phyloP scores from a whole-genome alignment of 2,888 invertebrate genomes.

The Nymphalis urticae region DNA sequence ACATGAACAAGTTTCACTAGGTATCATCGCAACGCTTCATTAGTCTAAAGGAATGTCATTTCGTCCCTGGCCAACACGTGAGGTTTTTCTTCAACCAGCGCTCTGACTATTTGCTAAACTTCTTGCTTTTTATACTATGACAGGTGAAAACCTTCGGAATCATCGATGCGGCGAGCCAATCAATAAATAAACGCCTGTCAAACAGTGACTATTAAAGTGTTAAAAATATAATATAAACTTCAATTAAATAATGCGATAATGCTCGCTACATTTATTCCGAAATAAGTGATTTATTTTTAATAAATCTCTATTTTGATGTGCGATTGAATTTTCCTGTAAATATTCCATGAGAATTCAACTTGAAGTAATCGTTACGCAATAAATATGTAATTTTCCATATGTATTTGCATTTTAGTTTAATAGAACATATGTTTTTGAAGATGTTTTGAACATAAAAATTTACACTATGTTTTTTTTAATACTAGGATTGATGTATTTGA shows the following conservation, averaged over 20 bases:
- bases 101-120: constrained; percentile 49
- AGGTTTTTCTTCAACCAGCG: constrained; percentile 36
- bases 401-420: neutral
- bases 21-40: constrained; percentile 55
- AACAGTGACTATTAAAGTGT: constrained; percentile 14
- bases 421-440: neutral
- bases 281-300: no score
- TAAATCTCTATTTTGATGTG: no score
- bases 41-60: constrained; percentile 64
- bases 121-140: constrained; percentile 50
- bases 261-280: no score
- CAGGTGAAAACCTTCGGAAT: constrained; percentile 56
- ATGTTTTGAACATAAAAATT: no score
- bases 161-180: constrained; percentile 11
- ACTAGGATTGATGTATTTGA: no score
- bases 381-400: neutral
- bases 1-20: constrained; percentile 34
- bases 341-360: no score
- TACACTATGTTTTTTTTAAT: no score
- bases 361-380: no score
- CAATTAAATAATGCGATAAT: no score
- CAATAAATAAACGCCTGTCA: constrained; percentile 19
- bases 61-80: constrained; percentile 46
- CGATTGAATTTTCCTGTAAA: no score
- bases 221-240: neutral